These are phyloP conservation scores for Idaea straminata DNA, from an alignment of 2,888 invertebrate species.

Conservation along the genomic window DNA sequence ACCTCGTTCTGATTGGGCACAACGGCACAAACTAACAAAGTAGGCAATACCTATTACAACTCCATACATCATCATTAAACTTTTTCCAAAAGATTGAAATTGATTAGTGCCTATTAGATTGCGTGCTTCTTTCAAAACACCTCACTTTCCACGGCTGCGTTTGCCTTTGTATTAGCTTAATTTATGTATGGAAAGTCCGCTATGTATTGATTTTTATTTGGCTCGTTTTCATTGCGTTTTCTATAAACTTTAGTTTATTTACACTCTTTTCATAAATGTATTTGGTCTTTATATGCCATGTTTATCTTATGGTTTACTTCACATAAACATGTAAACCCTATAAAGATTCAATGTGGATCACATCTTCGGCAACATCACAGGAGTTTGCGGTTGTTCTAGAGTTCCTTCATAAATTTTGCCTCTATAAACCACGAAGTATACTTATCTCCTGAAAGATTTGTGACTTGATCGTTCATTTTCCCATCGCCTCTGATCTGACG, in stretches of 20 bases:
- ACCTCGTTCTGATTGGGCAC: conserved; percentile 62
- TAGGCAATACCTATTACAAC: background rate
- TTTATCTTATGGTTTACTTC: conserved; percentile 13
- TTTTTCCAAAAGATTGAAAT: background rate
- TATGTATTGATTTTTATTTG: background rate
- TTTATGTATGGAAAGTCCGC: background rate
- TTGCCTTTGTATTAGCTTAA: conserved; percentile 2
- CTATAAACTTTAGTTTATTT: background rate
- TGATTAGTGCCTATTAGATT: background rate
- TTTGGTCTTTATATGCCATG: background rate
- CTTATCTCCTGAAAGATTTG: conserved; percentile 19
- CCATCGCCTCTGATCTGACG: conserved; percentile 22
- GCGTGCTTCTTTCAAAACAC: background rate
- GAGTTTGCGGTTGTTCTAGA: conserved; percentile 17
- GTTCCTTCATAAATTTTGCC: conserved; percentile 20
- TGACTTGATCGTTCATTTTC: conserved; percentile 23
- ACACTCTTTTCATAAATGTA: background rate
- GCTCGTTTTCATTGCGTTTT: background rate
- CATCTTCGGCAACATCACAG: conserved; percentile 18
- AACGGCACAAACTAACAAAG: conserved; percentile 25
- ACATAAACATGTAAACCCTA: conserved; percentile 22
- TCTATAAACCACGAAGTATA: conserved; percentile 21
- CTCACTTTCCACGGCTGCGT: background rate
- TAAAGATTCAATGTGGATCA: conserved; percentile 24
- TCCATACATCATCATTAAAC: background rate